Base-by-base conservation (phyloP, 2,888 invertebrate genomes). In the Troides aeacus region DNA sequence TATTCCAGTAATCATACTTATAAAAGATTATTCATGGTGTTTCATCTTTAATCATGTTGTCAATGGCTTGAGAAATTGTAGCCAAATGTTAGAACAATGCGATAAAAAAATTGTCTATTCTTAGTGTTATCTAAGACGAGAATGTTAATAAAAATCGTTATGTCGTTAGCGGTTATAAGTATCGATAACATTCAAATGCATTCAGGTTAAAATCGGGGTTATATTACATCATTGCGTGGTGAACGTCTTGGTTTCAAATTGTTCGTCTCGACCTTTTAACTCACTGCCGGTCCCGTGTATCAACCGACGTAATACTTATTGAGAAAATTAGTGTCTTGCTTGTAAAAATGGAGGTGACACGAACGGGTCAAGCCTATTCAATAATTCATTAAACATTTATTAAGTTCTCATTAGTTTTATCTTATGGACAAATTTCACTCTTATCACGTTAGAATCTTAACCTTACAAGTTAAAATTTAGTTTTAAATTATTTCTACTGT, bases 221-320 rank as follows among this genome's bases (percentile, higher is more conserved):
- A 62, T 59, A 65, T 75, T 77, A 74, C 76, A 71, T 77, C 76
- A 76, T 71, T 62, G 70, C 71, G 65, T 62, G 69, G 66, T 66
- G 72, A 74, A 71, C 73, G 67, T 73, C 71, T 74, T 68, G 68
- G 63, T 72, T 71, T 74, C 72, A 72, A 71, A 72, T 71, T 71
- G 72, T 70, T 74, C 72, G 71, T 72, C 74, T 68, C 71, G 72
- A 77, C 75, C 75, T 76, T 76, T 75, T 42, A 68, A 71, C 65
- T 69, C 66, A 65, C 56, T 56, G n/a, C 53, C 18, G 36, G 24
- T 18, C n/a, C 46, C 24, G 53, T 60, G 36, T 53, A 36, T n/a
- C n/a, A 7, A 63, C 50, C 46, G 18, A 24, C 50, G n/a, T 50
- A 63, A 24, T 21, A 21, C 15, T 18, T 8, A 57, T 8, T 10